phyloP scores from a whole-genome alignment of 2,797 vertebrate species.

The Dryobates pubescens region DNA sequence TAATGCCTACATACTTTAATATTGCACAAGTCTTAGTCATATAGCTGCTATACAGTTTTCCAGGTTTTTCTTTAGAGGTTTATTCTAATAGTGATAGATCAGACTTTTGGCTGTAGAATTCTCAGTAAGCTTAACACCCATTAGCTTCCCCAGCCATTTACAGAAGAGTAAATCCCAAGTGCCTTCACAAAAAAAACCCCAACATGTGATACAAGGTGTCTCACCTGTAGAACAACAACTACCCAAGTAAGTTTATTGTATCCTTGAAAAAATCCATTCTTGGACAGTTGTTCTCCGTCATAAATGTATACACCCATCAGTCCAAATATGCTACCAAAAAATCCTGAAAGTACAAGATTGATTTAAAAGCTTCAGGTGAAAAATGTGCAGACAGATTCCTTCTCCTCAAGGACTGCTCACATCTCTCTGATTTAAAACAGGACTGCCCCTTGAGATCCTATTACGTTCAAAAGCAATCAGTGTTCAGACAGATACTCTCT shows the following conservation, averaged over 20 bases:
- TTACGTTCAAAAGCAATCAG: not conserved
- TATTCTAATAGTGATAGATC: not conserved
- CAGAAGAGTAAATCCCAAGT: not conserved
- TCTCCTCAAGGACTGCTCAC: not conserved
- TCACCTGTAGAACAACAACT: conserved; percentile 94
- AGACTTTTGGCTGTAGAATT: not conserved
- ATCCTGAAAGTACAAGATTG: conserved; percentile 77
- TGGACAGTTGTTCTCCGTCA: conserved; percentile 89
- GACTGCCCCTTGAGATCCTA: not conserved
- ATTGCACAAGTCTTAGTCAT: not conserved
- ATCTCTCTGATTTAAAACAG: not conserved
- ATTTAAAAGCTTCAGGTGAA: conserved; percentile 8
- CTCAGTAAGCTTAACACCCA: not conserved
- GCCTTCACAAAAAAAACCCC: not conserved
- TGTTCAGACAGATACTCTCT: not conserved
- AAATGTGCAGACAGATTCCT: not conserved
- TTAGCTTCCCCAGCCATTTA: not conserved
- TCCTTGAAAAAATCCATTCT: conserved; percentile 97
- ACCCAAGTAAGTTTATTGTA: conserved; percentile 94
- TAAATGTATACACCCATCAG: conserved; percentile 92
- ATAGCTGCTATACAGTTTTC: not conserved
- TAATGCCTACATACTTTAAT: not conserved
- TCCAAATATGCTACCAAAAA: conserved; percentile 95
- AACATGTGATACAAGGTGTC: not conserved
- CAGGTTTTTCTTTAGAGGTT: not conserved